Conservation (phyloP, 2,113 vertebrate species). For the Hyaena hyaena region DNA sequence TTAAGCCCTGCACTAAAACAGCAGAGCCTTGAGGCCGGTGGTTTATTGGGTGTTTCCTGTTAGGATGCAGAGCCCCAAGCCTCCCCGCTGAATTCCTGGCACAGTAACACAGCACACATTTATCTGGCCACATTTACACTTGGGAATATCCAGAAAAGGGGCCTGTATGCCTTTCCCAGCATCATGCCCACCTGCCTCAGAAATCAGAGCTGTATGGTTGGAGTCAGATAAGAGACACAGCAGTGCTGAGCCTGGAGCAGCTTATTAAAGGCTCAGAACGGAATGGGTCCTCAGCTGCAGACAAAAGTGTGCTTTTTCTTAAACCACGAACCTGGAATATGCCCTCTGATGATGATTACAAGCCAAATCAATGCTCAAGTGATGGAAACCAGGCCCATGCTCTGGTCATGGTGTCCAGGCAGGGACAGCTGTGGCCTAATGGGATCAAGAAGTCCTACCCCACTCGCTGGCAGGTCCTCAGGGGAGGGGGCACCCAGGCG, state of each 20-base stretch:
- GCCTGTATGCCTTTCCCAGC: not conserved
- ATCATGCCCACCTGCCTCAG: not conserved
- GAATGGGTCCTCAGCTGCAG: not conserved
- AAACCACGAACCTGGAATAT: conserved; percentile 46
- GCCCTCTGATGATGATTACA: conserved; percentile 26
- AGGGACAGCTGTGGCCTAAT: conserved; percentile 44
- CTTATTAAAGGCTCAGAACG: not conserved
- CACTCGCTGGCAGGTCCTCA: not conserved
- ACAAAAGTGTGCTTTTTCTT: not conserved
- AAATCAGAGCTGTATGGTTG: not conserved
- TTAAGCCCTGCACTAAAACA: not conserved
- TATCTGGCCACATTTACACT: not conserved
- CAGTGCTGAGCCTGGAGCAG: not conserved
- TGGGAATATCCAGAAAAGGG: not conserved
- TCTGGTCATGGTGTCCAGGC: not conserved
- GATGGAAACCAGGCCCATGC: conserved; percentile 46
- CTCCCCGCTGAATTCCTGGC: not conserved
- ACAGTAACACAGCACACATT: not conserved
- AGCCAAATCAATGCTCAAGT: not conserved
- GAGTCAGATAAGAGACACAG: not conserved
- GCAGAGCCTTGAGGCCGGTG: not conserved
- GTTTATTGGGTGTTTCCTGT: conserved; percentile 65
- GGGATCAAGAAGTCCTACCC: conserved; percentile 54
- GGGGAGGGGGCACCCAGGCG: not conserved
- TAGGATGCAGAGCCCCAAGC: not conserved